Percentiles rank a stretch among this genome's conserved stretches.
Evolutionary conservation across 1,140 invertebrate genomes (phyloP).

Genomic region (Calycopis cecrops): DNA sequence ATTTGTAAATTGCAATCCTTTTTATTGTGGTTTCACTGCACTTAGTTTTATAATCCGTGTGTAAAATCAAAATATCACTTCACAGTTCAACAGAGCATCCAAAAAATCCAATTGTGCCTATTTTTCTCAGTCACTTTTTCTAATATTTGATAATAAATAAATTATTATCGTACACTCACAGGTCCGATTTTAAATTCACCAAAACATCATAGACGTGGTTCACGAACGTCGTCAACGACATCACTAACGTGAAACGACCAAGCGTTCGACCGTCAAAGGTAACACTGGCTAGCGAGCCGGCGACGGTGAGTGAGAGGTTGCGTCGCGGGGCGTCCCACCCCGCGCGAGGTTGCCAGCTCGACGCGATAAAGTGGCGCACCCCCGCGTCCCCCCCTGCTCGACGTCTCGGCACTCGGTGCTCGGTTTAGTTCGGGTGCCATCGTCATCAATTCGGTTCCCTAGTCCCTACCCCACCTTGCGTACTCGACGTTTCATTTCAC

Average conservation of each 20-base stretch:
- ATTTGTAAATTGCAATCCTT: constrained; percentile 62
- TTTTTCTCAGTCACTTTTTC: constrained; percentile 54
- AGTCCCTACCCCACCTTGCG: constrained; percentile 57
- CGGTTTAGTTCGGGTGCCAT: constrained; percentile 58
- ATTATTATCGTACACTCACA: constrained; percentile 61
- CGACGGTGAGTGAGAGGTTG: constrained; percentile 72
- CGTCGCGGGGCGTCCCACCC: constrained; percentile 65
- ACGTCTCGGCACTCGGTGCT: constrained; percentile 57
- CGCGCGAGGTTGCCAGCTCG: constrained; percentile 69
- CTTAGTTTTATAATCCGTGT: constrained; percentile 41
- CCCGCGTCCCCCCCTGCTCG: constrained; percentile 59
- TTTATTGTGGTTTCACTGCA: constrained; percentile 53
- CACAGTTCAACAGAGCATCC: constrained; percentile 53
- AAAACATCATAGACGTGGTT: constrained; percentile 72
- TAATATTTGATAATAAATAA: constrained; percentile 54
- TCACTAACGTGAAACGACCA: constrained; percentile 65
- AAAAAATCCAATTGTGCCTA: constrained; percentile 57
- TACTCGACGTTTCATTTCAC: constrained; percentile 71
- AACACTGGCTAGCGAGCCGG: constrained; percentile 70
- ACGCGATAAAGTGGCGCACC: constrained; percentile 72
- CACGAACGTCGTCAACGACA: constrained; percentile 63
- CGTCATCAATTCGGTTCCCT: constrained; percentile 52
- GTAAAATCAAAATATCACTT: constrained; percentile 59
- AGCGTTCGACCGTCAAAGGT: constrained; percentile 70
- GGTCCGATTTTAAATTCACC: constrained; percentile 64